A percentile compares a stretch with the other conserved stretches of the same genome.
Evolutionary conservation across 2,797 vertebrate genomes (phyloP).

Genomic region (Sardinella longiceps): DNA sequence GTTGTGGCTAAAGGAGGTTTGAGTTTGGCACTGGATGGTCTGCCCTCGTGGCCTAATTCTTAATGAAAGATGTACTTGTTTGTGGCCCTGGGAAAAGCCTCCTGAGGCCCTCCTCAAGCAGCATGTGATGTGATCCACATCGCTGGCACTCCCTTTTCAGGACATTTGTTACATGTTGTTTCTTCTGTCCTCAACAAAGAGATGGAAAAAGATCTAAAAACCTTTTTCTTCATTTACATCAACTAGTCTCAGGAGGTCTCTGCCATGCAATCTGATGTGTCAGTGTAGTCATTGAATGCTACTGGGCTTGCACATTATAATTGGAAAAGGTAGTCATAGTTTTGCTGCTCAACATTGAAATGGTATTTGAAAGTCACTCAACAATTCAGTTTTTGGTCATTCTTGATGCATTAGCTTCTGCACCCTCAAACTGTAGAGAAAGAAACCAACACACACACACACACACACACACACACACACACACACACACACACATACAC

Average conservation of each 20-base stretch:
- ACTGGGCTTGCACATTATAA: too few relatives aligned
- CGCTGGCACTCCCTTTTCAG: neutral
- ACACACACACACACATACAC: too few relatives aligned
- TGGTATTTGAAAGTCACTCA: too few relatives aligned
- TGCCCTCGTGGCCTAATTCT: slow-evolving; percentile 51
- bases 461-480: too few relatives aligned
- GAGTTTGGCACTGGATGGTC: slow-evolving; percentile 30
- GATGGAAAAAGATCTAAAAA: neutral
- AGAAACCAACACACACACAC: too few relatives aligned
- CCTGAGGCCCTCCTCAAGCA: neutral
- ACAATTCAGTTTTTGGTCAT: too few relatives aligned
- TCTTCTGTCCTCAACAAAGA: neutral
- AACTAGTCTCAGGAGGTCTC: too few relatives aligned
- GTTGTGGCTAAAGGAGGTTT: neutral
- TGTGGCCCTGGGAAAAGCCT: slow-evolving; percentile 25
- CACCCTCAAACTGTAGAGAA: too few relatives aligned
- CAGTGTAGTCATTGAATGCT: too few relatives aligned
- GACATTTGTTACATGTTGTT: neutral
- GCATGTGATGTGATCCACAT: slow-evolving; percentile 25
- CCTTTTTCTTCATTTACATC: neutral
- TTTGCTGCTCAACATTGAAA: neutral
- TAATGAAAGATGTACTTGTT: slow-evolving; percentile 40
- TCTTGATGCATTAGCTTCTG: too few relatives aligned
- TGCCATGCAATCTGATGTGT: too few relatives aligned
- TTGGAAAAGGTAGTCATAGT: neutral